Percentiles rank a stretch among this genome's conserved stretches.
These are phyloP conservation scores for Hesperophylax magnus DNA, from an alignment of 1,140 invertebrate genomes.

Conservation along the genomic window DNA sequence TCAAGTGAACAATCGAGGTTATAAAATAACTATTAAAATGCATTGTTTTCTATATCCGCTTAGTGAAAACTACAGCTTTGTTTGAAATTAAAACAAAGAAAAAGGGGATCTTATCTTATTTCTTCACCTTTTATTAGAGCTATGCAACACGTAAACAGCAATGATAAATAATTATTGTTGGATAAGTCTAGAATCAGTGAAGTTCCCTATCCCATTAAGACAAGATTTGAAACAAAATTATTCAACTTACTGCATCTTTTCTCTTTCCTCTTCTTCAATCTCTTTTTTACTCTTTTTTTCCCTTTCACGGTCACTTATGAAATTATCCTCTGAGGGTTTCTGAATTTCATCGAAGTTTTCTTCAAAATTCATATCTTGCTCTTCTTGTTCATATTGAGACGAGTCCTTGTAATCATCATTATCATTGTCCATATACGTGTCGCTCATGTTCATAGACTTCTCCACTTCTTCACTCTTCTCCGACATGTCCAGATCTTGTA, in stretches of 20 bases:
- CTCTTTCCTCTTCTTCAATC: constrained; percentile 90
- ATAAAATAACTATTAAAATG: too few species aligned
- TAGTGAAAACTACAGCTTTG: too few species aligned
- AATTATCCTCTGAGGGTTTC: constrained; percentile 62
- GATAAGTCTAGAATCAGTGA: too few species aligned
- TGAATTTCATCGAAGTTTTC: constrained; percentile 6
- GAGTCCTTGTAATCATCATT: constrained; percentile 60
- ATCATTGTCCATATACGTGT: constrained; percentile 56
- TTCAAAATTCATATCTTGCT: constrained; percentile 34
- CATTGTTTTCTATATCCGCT: too few species aligned
- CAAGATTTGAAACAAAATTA: too few species aligned
- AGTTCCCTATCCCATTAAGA: too few species aligned
- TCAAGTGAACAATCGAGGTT: too few species aligned
- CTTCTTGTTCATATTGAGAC: constrained; percentile 47
- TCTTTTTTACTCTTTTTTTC: constrained; percentile 85
- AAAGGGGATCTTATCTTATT: too few species aligned
- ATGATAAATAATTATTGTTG: background rate
- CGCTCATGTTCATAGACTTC: constrained; percentile 56
- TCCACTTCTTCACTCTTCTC: constrained; percentile 56
- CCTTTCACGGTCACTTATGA: constrained; percentile 72
- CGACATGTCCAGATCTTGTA: constrained; percentile 43
- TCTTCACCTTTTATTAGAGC: too few species aligned
- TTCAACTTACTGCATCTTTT: constrained; percentile 89
- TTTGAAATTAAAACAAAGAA: too few species aligned
- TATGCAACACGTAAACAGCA: background rate